Conservation (phyloP, 2,797 vertebrate genomes). For the Carapus acus region DNA sequence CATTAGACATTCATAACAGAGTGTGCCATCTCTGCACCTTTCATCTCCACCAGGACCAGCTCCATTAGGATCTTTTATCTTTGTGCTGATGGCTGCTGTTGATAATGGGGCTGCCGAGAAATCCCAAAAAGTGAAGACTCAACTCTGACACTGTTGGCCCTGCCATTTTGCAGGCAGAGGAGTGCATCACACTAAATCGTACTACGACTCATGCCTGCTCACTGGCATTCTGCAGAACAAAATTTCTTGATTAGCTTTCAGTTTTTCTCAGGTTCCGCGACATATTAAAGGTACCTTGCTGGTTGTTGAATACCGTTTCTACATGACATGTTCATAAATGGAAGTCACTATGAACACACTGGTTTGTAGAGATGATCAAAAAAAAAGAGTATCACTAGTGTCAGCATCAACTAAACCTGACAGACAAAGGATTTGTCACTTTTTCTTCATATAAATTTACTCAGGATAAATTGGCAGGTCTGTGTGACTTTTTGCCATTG, state of each 20-base stretch:
- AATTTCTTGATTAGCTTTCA: slow-evolving; percentile 16
- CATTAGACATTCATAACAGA: slow-evolving; percentile 70
- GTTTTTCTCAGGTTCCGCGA: too few species aligned
- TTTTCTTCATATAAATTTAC: too few species aligned
- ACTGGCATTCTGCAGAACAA: slow-evolving; percentile 26
- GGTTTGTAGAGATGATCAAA: too few species aligned
- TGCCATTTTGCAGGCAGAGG: slow-evolving; percentile 49
- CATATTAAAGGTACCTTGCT: too few species aligned
- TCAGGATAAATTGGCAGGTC: too few species aligned
- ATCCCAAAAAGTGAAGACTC: slow-evolving; percentile 73
- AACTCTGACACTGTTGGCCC: slow-evolving; percentile 60
- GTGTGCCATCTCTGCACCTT: slow-evolving; percentile 70
- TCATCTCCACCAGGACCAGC: slow-evolving; percentile 72
- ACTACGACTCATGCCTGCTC: slow-evolving; percentile 17
- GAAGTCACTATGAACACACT: too few species aligned
- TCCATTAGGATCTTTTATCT: slow-evolving; percentile 76
- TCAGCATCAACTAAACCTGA: too few species aligned
- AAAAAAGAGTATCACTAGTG: too few species aligned
- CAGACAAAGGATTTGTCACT: too few species aligned
- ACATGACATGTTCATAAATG: too few species aligned
- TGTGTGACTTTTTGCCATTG: too few species aligned
- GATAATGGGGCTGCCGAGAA: slow-evolving; percentile 74
- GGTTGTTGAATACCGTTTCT: too few species aligned
- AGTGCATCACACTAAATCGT: slow-evolving; percentile 42
- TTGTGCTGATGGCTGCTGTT: slow-evolving; percentile 73